These are phyloP conservation scores for Tetragonisca angustula DNA, from an alignment of 2,888 invertebrate species.

Conservation along the genomic window DNA sequence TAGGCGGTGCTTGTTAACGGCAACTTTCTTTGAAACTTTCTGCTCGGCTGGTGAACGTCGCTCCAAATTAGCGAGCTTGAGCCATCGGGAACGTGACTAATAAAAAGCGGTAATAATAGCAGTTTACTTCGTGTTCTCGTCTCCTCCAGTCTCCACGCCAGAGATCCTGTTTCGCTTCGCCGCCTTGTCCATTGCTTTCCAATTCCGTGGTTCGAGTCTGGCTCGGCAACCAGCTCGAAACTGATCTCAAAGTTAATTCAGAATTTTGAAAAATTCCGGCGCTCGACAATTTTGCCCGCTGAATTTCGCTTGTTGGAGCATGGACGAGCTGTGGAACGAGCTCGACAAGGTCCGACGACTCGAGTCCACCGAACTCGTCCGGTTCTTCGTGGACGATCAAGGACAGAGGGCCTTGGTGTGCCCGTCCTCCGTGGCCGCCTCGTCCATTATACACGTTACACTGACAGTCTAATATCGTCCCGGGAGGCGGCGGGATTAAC, in stretches of 20 bases:
- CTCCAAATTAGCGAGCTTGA: conserved; percentile 55
- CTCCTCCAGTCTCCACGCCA: too few relatives aligned
- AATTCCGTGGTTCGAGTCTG: too few relatives aligned
- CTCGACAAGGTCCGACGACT: too few relatives aligned
- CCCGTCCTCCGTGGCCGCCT: conserved; percentile 54
- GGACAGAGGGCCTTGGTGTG: conserved; percentile 23
- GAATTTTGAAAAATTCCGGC: too few relatives aligned
- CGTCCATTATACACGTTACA: conserved; percentile 65
- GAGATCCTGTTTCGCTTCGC: too few relatives aligned
- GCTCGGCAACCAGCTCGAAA: too few relatives aligned
- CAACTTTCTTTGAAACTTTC: conserved; percentile 59
- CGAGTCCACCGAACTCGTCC: background rate
- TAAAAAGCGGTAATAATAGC: conserved; percentile 57
- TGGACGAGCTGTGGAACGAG: too few relatives aligned
- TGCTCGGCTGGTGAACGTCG: conserved; percentile 45
- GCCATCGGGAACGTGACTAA: conserved; percentile 51
- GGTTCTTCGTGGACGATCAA: conserved; percentile 31
- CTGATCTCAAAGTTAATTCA: too few relatives aligned
- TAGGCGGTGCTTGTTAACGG: conserved; percentile 59
- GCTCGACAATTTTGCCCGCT: too few relatives aligned
- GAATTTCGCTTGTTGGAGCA: too few relatives aligned
- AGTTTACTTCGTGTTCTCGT: conserved; percentile 15
- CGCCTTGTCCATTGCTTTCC: too few relatives aligned
- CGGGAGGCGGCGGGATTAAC: conserved; percentile 65
- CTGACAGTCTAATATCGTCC: conserved; percentile 67